Conservation (phyloP, 2,113 vertebrate genomes). For the Atlantisia rogersi region DNA sequence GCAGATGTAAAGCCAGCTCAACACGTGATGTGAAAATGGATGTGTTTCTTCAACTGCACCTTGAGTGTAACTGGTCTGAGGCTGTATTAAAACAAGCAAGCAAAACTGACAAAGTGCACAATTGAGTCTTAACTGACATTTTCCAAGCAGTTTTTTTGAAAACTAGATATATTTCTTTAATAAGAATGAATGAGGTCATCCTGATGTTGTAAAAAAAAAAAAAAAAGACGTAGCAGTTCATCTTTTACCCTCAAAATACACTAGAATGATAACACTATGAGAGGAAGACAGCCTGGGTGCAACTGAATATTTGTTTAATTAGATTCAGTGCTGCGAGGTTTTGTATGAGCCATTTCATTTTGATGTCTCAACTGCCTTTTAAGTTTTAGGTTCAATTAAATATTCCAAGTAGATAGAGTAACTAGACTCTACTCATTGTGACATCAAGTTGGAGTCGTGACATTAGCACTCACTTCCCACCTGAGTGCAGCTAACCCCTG, state of each 20-base stretch:
- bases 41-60: background rate
- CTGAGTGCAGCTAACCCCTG: fast-evolving
- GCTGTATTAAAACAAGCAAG: background rate
- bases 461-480: background rate
- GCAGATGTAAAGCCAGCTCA: background rate
- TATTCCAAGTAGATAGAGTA: background rate
- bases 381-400: background rate
- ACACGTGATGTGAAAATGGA: background rate
- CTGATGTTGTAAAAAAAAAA: background rate
- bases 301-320: background rate
- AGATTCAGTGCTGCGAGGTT: background rate
- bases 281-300: background rate
- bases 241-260: background rate
- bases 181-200: background rate
- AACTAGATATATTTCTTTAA: background rate
- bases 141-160: background rate
- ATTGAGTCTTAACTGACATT: background rate
- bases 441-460: background rate
- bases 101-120: background rate
- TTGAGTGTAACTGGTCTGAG: background rate
- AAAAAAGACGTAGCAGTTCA: background rate
- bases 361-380: background rate
- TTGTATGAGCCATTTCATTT: background rate
- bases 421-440: background rate
- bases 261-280: background rate